A percentile compares a stretch with the other conserved stretches of the same genome.
These are phyloP conservation scores for Cetoscarus ocellatus DNA, from an alignment of 2,797 vertebrate species.

Conservation along the genomic window DNA sequence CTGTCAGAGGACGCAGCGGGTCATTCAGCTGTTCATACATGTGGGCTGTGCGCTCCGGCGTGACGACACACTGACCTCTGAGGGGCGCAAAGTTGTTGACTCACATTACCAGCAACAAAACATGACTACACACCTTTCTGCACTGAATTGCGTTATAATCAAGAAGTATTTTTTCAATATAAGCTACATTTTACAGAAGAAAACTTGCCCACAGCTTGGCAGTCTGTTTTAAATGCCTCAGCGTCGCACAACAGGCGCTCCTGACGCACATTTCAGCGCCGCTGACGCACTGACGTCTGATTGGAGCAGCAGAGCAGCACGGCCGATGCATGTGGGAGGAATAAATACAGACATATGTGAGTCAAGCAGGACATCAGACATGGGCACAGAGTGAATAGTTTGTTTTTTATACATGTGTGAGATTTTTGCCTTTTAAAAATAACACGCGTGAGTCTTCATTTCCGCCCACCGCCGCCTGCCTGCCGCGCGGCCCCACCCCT, in stretches of 20 bases:
- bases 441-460: not conserved
- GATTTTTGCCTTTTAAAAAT: not conserved
- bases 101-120: slow-evolving; percentile 25
- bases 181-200: not conserved
- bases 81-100: slow-evolving; percentile 33
- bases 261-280: slow-evolving; percentile 66
- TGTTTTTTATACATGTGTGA: not conserved
- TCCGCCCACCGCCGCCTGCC: slow-evolving; percentile 14
- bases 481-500: slow-evolving; percentile 72
- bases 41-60: slow-evolving; percentile 52
- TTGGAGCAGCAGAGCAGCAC: slow-evolving; percentile 49
- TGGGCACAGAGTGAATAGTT: not conserved
- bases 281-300: slow-evolving; percentile 73
- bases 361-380: not conserved
- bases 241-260: slow-evolving; percentile 54
- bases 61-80: slow-evolving; percentile 66
- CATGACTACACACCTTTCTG: not conserved
- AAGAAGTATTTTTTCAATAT: not conserved
- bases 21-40: slow-evolving; percentile 59
- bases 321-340: slow-evolving; percentile 6
- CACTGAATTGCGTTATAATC: not conserved
- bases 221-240: not conserved
- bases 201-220: slow-evolving; percentile 20
- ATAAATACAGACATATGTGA: not conserved
- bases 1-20: slow-evolving; percentile 51